Percentiles rank a stretch among this genome's conserved stretches.
Conservation (phyloP, 2,888 invertebrate genomes). For the Platynereis dumerilii region DNA sequence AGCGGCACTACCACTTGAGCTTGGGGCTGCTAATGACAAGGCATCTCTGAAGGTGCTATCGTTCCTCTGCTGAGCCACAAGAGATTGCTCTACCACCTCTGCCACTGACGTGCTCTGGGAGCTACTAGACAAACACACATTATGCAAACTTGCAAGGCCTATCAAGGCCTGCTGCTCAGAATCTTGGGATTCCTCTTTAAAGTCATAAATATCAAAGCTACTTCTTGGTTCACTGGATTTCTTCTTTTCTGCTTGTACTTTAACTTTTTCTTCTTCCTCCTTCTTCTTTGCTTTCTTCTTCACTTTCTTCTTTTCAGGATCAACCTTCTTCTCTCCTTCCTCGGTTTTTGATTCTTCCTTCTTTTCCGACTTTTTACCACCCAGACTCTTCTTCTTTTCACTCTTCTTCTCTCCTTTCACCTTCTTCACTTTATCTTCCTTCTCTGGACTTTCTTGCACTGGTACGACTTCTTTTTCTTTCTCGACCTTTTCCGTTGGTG, state of each 20-base stretch:
- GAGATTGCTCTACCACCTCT: too few relatives aligned
- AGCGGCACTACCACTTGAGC: too few relatives aligned
- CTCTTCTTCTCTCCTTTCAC: constrained; percentile 5
- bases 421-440: constrained; percentile 12
- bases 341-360: constrained; percentile 10
- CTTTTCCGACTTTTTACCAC: constrained; percentile 10
- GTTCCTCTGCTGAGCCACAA: too few relatives aligned
- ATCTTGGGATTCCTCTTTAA: too few relatives aligned
- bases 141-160: too few relatives aligned
- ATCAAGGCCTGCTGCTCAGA: too few relatives aligned
- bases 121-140: too few relatives aligned
- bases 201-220: neutral
- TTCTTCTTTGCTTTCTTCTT: constrained; percentile 23
- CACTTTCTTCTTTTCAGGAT: constrained; percentile 20
- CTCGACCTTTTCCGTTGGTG: neutral
- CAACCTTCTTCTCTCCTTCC: constrained; percentile 19
- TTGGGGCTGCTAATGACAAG: too few relatives aligned
- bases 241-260: constrained; percentile 9
- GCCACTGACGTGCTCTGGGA: too few relatives aligned
- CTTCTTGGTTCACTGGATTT: neutral
- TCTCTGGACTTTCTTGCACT: neutral
- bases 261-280: constrained; percentile 12
- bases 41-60: too few relatives aligned
- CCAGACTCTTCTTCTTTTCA: constrained; percentile 4
- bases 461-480: neutral